Evolutionary conservation across 2,888 invertebrate genomes (phyloP).

Genomic region (Platycheirus albimanus): DNA sequence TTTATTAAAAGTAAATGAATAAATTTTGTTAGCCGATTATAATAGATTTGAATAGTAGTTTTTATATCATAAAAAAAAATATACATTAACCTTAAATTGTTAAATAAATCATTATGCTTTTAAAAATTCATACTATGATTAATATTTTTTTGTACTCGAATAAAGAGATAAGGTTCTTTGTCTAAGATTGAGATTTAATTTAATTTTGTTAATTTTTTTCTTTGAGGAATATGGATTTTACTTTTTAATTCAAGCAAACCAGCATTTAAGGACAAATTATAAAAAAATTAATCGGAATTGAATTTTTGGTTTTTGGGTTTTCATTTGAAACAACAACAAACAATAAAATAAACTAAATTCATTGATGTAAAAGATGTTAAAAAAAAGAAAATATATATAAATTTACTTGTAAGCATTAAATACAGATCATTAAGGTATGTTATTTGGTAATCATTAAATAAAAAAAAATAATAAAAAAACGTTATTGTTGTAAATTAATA

Average conservation of each 20-base stretch:
- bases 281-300: conserved; percentile 48
- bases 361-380: conserved; percentile 25
- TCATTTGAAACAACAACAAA: conserved; percentile 13
- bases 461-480: conserved; percentile 13
- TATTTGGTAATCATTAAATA: conserved; percentile 45
- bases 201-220: conserved; percentile 41
- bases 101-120: conserved; percentile 31
- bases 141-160: conserved; percentile 45
- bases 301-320: conserved; percentile 15
- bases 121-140: conserved; percentile 20
- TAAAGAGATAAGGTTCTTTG: conserved; percentile 21
- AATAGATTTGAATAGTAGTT: conserved; percentile 28
- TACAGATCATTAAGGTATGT: conserved; percentile 43
- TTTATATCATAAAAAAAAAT: conserved; percentile 33
- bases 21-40: conserved; percentile 31
- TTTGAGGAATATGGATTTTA: background rate
- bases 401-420: conserved; percentile 38
- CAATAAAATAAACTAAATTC: conserved; percentile 18
- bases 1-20: conserved; percentile 7
- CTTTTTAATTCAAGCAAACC: conserved; percentile 18
- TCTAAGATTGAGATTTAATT: conserved; percentile 44
- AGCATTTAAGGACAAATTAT: conserved; percentile 43
- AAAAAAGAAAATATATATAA: conserved; percentile 17
- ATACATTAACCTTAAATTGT: conserved; percentile 50
- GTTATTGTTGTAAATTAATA: conserved; percentile 67